Evolutionary conservation across 2,113 vertebrate species (phyloP), one percentile per base, ranked within the genome.

Genomic region (Odobenus rosmarus): DNA sequence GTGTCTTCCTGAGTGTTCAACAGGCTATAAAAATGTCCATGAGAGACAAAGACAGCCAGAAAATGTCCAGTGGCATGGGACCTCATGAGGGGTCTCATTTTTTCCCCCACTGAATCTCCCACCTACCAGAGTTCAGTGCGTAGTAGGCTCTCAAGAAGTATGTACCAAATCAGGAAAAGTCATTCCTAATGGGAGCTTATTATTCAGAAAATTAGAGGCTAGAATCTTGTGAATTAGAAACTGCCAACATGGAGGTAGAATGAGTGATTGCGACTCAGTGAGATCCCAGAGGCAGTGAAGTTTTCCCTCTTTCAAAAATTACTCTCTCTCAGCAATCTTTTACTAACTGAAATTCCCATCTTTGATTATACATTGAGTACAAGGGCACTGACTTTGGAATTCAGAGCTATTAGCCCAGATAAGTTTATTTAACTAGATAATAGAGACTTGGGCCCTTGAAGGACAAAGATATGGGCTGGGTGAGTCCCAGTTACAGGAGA

Each of bases 1-100:
- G 67, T 82, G 64, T 94, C 95, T 98, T 98, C 82, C 95, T 95
- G 97, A 97, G 0, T 0, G 62, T 94, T 93, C 87, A 95, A 90
- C 36, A 93, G 84, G 79, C 74, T 93, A 42, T 61, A 87, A 83
- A 95, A 92, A 64, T 72, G 71, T 74, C 77, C 39, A 1, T 76
- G 94, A 91, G 26, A 89, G 7, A 95, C 90, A 15, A 95, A 88
- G 81, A 96, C 0, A 49, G 16, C 42, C 3, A 36, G n/a, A 64
- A 53, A 46, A 77, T 31, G 18, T 64, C 46, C 15, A 26, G 19
- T 11, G 51, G 12, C 46, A 49, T 7, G 42, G 15, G 59, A 28
- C 14, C 11, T 83, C 7, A n/a, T 18, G 33, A 77, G 49, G 39
- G 23, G 1, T 14, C 53, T n/a, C 7, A 85, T 2, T 46, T 82